Conservation (phyloP, 2,888 invertebrate genomes). For the Eupithecia pulchellata region DNA sequence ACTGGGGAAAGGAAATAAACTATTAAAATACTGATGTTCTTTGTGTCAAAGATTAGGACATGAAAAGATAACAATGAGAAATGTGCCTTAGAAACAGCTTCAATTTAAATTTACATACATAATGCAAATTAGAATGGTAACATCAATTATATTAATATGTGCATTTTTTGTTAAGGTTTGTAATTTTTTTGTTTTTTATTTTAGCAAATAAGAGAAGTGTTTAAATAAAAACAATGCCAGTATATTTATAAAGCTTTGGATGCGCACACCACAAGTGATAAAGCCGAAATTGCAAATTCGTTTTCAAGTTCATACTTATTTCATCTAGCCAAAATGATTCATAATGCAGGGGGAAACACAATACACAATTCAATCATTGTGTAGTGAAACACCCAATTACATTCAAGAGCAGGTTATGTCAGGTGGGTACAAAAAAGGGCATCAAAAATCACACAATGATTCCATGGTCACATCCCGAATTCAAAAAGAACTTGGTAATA, state of each 20-base stretch:
- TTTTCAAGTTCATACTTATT: neutral
- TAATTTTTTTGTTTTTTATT: neutral
- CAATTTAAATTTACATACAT: conserved; percentile 41
- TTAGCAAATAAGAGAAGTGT: neutral
- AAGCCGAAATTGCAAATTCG: neutral
- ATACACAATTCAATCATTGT: neutral
- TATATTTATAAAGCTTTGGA: neutral
- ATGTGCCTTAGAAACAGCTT: conserved; percentile 34
- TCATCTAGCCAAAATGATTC: neutral
- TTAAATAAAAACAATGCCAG: neutral
- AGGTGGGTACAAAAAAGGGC: neutral
- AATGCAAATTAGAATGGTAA: conserved; percentile 42
- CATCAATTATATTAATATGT: conserved; percentile 43
- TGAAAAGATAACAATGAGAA: conserved; percentile 35
- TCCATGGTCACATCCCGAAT: neutral
- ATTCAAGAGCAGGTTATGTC: neutral
- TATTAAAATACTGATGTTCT: neutral
- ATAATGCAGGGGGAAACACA: neutral
- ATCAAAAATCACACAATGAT: neutral
- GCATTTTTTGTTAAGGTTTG: conserved; percentile 39
- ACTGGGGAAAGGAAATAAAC: neutral
- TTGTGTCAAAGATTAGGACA: conserved; percentile 26
- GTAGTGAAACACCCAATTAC: neutral
- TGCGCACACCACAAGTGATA: neutral
- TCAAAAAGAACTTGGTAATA: neutral